A percentile compares a stretch with the other conserved stretches of the same genome.
These are phyloP conservation scores for Chauna torquata DNA, from an alignment of 2,113 vertebrate species.

Conservation along the genomic window DNA sequence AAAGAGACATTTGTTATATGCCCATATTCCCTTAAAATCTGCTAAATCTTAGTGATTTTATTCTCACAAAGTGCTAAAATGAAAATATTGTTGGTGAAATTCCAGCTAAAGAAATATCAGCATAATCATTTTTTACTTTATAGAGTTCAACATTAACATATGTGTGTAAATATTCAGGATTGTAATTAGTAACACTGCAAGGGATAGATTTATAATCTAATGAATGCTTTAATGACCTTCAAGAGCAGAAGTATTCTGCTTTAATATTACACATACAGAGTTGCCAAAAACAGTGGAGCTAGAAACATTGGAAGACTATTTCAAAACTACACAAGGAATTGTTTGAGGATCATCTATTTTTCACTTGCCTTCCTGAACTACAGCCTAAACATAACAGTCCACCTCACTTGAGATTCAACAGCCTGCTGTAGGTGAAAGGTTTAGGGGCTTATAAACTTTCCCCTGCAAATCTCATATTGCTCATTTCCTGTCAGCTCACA, in stretches of 20 bases:
- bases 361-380: not conserved
- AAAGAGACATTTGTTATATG: not conserved
- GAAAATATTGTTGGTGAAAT: not conserved
- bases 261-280: not conserved
- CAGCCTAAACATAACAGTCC: not conserved
- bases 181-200: not conserved
- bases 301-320: not conserved
- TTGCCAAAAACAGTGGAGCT: not conserved
- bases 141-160: not conserved
- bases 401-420: not conserved
- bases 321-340: not conserved
- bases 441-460: slow-evolving; percentile 28
- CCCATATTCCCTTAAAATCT: not conserved
- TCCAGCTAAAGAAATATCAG: not conserved
- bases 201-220: not conserved
- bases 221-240: slow-evolving; percentile 7
- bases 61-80: not conserved
- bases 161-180: slow-evolving; percentile 4
- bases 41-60: not conserved
- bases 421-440: slow-evolving; percentile 13
- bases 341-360: not conserved
- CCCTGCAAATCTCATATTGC: slow-evolving; percentile 6
- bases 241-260: not conserved
- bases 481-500: slow-evolving; percentile 11
- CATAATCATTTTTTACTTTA: not conserved